Evolutionary conservation across 2,113 vertebrate genomes (phyloP).

Genomic region (Pelusios castaneus): DNA sequence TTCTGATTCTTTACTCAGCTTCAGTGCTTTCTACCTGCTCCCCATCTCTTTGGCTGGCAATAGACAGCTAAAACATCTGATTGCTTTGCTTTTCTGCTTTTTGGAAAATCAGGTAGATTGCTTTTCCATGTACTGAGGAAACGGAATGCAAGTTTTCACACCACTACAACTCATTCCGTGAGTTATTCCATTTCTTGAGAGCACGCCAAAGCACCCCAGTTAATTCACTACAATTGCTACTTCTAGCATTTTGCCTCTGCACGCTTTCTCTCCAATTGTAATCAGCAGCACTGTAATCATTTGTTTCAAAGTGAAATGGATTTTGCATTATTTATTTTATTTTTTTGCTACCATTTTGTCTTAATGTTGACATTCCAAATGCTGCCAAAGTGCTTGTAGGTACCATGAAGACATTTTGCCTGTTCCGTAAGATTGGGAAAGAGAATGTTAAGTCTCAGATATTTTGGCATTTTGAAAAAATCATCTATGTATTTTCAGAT

Average conservation of each 20-base stretch:
- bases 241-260: slow-evolving; percentile 28
- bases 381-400: not conserved
- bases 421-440: not conserved
- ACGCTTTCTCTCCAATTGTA: slow-evolving; percentile 7
- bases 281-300: not conserved
- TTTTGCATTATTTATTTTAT: not conserved
- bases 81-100: slow-evolving; percentile 46
- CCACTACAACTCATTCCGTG: slow-evolving; percentile 14
- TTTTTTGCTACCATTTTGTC: not conserved
- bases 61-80: slow-evolving; percentile 24
- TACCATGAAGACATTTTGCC: not conserved
- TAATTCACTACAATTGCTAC: slow-evolving; percentile 38
- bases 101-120: slow-evolving; percentile 30
- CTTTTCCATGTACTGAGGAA: slow-evolving; percentile 28
- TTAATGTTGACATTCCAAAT: not conserved
- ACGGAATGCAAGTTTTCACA: slow-evolving; percentile 39
- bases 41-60: not conserved
- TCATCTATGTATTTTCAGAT: not conserved
- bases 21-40: not conserved
- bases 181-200: slow-evolving; percentile 31
- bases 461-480: not conserved
- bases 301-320: slow-evolving; percentile 39
- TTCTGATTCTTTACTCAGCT: not conserved
- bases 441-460: not conserved
- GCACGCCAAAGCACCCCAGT: not conserved